Evolutionary conservation across 2,113 vertebrate species (phyloP).

Genomic region (Todiramphus saurophagus): DNA sequence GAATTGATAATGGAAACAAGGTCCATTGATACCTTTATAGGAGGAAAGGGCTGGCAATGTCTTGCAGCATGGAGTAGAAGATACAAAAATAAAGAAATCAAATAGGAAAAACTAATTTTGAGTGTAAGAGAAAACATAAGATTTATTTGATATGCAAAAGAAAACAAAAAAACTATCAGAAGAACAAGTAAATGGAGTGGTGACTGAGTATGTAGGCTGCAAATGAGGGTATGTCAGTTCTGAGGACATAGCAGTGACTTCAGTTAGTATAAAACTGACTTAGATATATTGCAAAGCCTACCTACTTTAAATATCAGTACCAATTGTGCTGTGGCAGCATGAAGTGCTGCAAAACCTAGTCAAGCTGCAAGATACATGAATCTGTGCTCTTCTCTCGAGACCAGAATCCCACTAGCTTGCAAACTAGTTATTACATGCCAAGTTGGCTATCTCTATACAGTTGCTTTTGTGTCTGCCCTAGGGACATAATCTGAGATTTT

Average conservation of each 20-base stretch:
- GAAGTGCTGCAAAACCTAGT: background rate
- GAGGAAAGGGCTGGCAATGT: background rate
- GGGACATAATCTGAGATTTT: background rate
- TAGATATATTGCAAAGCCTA: background rate
- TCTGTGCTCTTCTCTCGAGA: background rate
- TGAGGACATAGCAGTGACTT: background rate
- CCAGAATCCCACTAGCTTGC: background rate
- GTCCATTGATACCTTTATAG: background rate
- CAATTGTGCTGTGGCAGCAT: background rate
- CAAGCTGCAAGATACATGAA: background rate
- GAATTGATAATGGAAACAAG: background rate
- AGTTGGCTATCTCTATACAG: background rate
- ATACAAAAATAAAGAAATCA: background rate
- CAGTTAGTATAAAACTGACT: background rate
- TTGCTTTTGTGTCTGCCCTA: background rate
- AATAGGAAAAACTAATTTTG: background rate
- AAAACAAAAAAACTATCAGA: background rate
- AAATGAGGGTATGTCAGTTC: background rate
- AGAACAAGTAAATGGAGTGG: background rate
- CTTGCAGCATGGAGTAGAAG: background rate
- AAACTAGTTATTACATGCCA: background rate
- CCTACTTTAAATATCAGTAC: background rate
- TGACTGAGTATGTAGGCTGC: background rate
- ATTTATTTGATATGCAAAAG: background rate
- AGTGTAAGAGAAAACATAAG: background rate